These are phyloP conservation scores for Lemur catta DNA, from an alignment of 2,797 vertebrate genomes.

Conservation along the genomic window DNA sequence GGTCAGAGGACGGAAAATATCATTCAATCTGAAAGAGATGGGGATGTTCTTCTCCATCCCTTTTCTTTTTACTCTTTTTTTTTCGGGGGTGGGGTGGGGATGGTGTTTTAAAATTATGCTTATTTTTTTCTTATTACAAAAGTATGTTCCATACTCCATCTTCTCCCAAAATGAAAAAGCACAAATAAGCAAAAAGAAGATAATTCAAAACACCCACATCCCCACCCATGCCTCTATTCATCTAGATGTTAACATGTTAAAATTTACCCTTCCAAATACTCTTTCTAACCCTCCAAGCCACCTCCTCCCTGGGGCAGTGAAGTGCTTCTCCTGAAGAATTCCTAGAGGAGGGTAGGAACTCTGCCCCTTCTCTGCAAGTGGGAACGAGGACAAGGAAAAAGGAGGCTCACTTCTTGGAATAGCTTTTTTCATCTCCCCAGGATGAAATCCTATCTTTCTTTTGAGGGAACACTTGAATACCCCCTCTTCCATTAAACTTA, in stretches of 20 bases:
- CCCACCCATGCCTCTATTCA: neutral
- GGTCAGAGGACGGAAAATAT: neutral
- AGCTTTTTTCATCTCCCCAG: neutral
- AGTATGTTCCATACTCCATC: neutral
- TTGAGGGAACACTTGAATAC: neutral
- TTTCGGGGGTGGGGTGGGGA: fast-evolving
- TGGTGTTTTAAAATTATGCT: neutral
- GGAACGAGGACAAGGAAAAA: neutral
- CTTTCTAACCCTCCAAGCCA: neutral
- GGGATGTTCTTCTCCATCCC: neutral
- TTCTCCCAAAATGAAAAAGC: neutral
- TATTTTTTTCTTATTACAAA: neutral
- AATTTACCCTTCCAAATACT: neutral
- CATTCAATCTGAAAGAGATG: neutral
- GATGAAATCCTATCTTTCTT: neutral
- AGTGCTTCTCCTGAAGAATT: neutral
- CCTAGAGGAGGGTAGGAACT: no score
- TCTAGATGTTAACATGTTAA: neutral
- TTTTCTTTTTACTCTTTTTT: neutral
- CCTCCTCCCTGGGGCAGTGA: neutral
- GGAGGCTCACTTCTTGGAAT: neutral
- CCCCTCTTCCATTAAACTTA: neutral
- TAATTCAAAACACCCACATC: neutral
- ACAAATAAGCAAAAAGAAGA: neutral
- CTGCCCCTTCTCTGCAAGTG: neutral